Evolutionary conservation across 1,140 invertebrate species (phyloP).

Genomic region (Aphaenogaster floridana): DNA sequence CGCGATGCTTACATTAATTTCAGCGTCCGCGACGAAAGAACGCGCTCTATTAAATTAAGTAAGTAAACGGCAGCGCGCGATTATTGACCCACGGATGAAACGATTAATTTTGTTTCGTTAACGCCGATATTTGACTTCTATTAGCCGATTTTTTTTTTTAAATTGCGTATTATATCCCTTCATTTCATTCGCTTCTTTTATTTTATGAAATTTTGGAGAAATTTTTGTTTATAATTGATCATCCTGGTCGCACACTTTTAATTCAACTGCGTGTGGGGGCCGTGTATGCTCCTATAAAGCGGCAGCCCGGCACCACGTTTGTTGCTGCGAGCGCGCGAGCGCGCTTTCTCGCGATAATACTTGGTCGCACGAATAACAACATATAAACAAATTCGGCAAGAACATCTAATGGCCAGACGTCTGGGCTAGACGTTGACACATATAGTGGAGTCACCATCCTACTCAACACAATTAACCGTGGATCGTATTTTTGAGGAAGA

Average conservation of each 20-base stretch:
- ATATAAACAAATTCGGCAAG: too few relatives aligned
- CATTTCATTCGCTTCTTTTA: neutral
- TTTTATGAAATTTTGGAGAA: neutral
- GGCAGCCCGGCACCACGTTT: too few relatives aligned
- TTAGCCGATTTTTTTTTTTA: neutral
- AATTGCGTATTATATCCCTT: neutral
- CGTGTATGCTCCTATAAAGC: too few relatives aligned
- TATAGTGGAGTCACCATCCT: too few relatives aligned
- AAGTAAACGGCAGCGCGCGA: slow-evolving; percentile 31
- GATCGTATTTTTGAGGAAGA: too few relatives aligned
- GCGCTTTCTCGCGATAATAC: too few relatives aligned
- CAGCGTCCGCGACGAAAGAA: slow-evolving; percentile 31
- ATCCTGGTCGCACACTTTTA: neutral
- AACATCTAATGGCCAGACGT: too few relatives aligned
- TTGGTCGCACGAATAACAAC: too few relatives aligned
- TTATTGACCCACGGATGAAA: slow-evolving; percentile 15
- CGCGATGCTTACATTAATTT: slow-evolving; percentile 63
- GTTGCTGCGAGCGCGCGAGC: too few relatives aligned
- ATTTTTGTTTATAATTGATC: neutral
- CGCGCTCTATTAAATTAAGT: slow-evolving; percentile 59
- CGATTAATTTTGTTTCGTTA: slow-evolving; percentile 42
- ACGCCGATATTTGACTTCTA: neutral
- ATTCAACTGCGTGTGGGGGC: neutral
- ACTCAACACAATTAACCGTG: too few relatives aligned
- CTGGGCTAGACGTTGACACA: too few relatives aligned